A percentile compares a stretch with the other conserved stretches of the same genome.
phyloP scores from a whole-genome alignment of 2,888 invertebrate species.

The Caenorhabditis sp. region DNA sequence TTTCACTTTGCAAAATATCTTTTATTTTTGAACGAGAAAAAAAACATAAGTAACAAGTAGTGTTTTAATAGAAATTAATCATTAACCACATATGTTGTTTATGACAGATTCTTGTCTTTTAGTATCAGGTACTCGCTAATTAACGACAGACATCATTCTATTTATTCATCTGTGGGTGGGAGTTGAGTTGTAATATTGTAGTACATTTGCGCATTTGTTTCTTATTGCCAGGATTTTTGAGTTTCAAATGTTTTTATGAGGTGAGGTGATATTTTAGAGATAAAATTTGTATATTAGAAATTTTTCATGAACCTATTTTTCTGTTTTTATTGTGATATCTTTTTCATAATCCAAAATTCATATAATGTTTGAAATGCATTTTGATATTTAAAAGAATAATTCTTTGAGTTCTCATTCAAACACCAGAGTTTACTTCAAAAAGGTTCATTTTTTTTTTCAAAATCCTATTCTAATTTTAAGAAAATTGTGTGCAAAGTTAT shows the following conservation, averaged over 20 bases:
- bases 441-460: too few relatives aligned
- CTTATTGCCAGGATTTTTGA: neutral
- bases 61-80: constrained; percentile 1
- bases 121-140: constrained; percentile 41
- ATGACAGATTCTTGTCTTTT: constrained; percentile 23
- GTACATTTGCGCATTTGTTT: neutral
- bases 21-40: neutral
- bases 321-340: too few relatives aligned
- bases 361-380: too few relatives aligned
- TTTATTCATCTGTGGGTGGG: neutral
- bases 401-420: too few relatives aligned
- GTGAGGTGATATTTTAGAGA: neutral
- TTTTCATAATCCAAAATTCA: too few relatives aligned
- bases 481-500: too few relatives aligned
- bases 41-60: neutral
- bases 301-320: too few relatives aligned
- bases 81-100: constrained; percentile 39
- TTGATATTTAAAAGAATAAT: too few relatives aligned
- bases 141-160: constrained; percentile 20
- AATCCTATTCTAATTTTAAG: too few relatives aligned
- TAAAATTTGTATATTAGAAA: neutral
- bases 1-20: too few relatives aligned
- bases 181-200: neutral
- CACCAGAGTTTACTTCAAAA: too few relatives aligned
- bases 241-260: neutral